Percentiles rank a stretch among this genome's conserved stretches.
These are phyloP conservation scores for Synanthedon andrenaeformis DNA, from an alignment of 2,888 invertebrate species.

Conservation along the genomic window DNA sequence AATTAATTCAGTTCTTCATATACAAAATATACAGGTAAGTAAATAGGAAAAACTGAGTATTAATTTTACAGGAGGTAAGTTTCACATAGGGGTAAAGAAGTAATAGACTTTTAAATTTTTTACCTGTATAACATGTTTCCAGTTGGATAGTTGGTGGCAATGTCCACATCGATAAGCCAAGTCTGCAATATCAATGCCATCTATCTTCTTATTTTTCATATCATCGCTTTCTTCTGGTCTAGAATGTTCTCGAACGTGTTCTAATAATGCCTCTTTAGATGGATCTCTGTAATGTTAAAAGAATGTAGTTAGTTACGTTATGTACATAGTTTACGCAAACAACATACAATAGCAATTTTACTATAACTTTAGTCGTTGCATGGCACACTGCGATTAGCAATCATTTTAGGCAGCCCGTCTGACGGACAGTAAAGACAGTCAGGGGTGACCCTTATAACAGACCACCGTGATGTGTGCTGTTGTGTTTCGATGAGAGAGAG, in stretches of 20 bases:
- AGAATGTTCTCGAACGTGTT: slow-evolving; percentile 59
- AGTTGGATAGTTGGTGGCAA: slow-evolving; percentile 85
- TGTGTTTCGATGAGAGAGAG: too few species aligned
- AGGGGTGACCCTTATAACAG: too few species aligned
- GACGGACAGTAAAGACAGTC: too few species aligned
- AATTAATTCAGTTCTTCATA: too few species aligned
- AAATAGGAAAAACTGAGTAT: too few species aligned
- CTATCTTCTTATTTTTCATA: slow-evolving; percentile 34
- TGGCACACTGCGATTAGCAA: too few species aligned
- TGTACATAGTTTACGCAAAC: background rate
- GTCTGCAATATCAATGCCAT: slow-evolving; percentile 51
- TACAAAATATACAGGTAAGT: too few species aligned
- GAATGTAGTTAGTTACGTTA: background rate
- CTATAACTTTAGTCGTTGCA: too few species aligned
- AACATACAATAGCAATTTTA: background rate
- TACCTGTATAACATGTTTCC: slow-evolving; percentile 90
- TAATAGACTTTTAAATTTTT: slow-evolving; percentile 5
- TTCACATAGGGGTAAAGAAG: too few species aligned
- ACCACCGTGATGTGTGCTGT: too few species aligned
- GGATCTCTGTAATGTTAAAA: slow-evolving; percentile 42
- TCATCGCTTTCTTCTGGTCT: slow-evolving; percentile 31
- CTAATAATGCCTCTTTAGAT: slow-evolving; percentile 58
- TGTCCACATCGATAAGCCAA: slow-evolving; percentile 79
- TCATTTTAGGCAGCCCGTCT: too few species aligned
- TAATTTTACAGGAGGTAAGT: too few species aligned